phyloP scores from a whole-genome alignment of 1,140 invertebrate genomes.

The Hetaerina americana region DNA sequence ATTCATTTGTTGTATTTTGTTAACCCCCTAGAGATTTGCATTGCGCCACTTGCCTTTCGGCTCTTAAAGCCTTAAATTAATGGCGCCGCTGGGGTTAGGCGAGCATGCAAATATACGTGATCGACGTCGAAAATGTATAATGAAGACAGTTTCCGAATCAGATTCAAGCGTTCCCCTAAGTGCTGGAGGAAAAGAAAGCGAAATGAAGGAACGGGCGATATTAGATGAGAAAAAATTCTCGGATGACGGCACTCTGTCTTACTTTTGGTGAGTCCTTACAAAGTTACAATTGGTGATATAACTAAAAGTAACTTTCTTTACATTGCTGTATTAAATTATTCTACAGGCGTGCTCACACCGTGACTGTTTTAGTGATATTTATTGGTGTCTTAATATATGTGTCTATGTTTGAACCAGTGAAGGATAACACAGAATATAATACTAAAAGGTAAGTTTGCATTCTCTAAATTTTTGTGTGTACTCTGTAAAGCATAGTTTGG shows the following conservation, averaged over 20 bases:
- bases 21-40: no score
- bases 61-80: no score
- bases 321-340: constrained; percentile 9
- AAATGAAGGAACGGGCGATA: no score
- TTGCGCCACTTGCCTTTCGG: no score
- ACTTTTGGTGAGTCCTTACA: constrained; percentile 33
- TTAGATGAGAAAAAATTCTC: constrained; percentile 30
- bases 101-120: no score
- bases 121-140: no score
- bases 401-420: constrained; percentile 31
- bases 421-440: constrained; percentile 32
- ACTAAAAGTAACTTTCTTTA: not conserved
- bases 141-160: no score
- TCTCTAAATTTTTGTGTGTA: not conserved
- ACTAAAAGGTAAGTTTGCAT: constrained; percentile 31
- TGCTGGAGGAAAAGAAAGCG: no score
- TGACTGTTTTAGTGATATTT: constrained; percentile 34
- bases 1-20: no score
- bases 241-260: constrained; percentile 41
- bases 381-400: constrained; percentile 35
- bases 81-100: no score
- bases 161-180: no score
- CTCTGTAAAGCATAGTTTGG: not conserved
- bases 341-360: constrained; percentile 38
- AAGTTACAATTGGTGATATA: not conserved